Conservation (phyloP, 2,113 vertebrate genomes). For the Alethe castanea region DNA sequence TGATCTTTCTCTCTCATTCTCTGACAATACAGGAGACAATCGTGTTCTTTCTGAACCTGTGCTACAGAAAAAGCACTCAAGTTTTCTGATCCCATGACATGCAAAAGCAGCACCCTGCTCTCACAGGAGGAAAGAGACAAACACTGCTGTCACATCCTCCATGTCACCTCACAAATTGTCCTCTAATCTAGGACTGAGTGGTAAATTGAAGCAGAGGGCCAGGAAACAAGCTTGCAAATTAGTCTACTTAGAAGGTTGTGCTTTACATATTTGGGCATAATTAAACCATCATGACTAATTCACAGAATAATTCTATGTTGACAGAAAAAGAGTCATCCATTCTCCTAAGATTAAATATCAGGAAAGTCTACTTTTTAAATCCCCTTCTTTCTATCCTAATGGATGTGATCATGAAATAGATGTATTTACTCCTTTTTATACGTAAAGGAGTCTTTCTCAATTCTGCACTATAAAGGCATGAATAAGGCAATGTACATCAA, state of each 20-base stretch:
- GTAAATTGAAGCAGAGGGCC: not conserved
- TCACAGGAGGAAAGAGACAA: not conserved
- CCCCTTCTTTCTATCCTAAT: not conserved
- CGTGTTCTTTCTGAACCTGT: not conserved
- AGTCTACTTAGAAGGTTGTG: not conserved
- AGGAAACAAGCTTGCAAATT: not conserved
- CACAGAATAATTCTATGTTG: not conserved
- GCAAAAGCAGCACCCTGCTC: accelerated
- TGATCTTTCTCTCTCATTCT: not conserved
- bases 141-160: not conserved
- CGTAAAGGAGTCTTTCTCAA: not conserved
- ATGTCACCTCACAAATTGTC: not conserved
- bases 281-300: not conserved
- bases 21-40: not conserved
- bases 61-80: not conserved
- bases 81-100: accelerated
- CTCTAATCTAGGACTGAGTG: constrained; percentile 1
- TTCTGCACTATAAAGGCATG: not conserved
- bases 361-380: not conserved
- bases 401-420: not conserved
- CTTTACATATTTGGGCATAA: constrained; percentile 20
- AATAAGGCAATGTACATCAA: not conserved
- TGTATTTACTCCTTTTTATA: not conserved
- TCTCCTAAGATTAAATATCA: not conserved
- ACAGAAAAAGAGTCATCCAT: not conserved